Evolutionary conservation across 2,113 vertebrate species (phyloP), one percentile per base, ranked within the genome.

Genomic region (Morone saxatilis): DNA sequence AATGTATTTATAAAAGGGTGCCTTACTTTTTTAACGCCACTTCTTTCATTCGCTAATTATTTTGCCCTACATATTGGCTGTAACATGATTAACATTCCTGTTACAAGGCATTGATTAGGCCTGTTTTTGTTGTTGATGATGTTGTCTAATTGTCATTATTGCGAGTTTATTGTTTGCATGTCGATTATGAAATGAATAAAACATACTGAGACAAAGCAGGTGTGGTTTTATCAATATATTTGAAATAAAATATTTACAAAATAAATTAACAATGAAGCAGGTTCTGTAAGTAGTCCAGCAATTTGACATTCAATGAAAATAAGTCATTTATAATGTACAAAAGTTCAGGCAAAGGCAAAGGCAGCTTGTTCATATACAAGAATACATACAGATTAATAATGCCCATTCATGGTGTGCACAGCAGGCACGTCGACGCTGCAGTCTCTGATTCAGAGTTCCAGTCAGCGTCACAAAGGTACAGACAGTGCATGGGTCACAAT

Each of bases 301-400:
- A 41, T 38, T 57, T 70, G n/a, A 89, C 85, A 88, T 89, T 89
- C 71, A 68, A 73, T 76, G 60, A 89, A 87, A 91, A 93, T 81
- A 90, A 83, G 50, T 90, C 13, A 67, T 89, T 90, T 86, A 70
- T 70, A 75, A 88, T 77, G 65, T 93, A 94, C 56, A 94, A 93
- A 95, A 86, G 57, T 92, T 83, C 50, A 91, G 83, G 83, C 88
- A 85, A 88, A 70, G 62, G 76, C 41, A 81, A 93, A 94, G 92
- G 92, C 92, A 94, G 88, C 88, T 87, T 85, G 82, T 57, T 75
- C 41, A 25, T 88, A 68, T 61, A 38, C 74, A 73, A 22, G 81
- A 73, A 76, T 81, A 67, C 60, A 71, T 47, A 77, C 7, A 88
- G 75, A 57, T 17, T 31, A 84, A 61, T 5, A 83, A 71, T 76